phyloP scores from a whole-genome alignment of 2,113 vertebrate genomes.

The Carassius auratus region DNA sequence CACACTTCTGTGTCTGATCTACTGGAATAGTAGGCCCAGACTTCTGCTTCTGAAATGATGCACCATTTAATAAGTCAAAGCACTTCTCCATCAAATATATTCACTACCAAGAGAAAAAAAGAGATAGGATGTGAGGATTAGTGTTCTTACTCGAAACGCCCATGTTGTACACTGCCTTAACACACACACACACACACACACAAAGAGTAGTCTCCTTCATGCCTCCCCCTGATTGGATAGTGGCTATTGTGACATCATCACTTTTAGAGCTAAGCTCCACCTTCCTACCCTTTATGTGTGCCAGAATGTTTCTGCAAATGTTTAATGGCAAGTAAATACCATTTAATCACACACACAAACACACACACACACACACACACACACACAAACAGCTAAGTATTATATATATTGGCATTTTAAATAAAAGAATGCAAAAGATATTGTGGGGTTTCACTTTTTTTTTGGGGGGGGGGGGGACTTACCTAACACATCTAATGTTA shows the following conservation, averaged over 20 bases:
- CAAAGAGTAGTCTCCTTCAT: conserved; percentile 10
- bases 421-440: not conserved
- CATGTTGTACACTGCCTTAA: conserved; percentile 2
- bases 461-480: conserved; percentile 56
- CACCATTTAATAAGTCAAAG: conserved; percentile 55
- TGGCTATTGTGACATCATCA: conserved; percentile 59
- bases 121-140: not conserved
- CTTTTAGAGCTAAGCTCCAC: conserved; percentile 48
- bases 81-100: conserved; percentile 56
- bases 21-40: conserved; percentile 59
- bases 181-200: not conserved
- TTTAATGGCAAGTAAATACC: conserved; percentile 46
- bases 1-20: conserved; percentile 55
- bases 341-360: conserved; percentile 39
- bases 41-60: conserved; percentile 62
- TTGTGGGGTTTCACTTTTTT: conserved; percentile 40
- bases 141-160: conserved; percentile 16
- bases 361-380: conserved; percentile 2
- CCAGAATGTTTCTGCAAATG: conserved; percentile 48
- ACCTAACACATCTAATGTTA: too few species aligned
- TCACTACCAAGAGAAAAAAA: conserved; percentile 9
- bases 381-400: conserved; percentile 46
- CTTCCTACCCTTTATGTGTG: conserved; percentile 47
- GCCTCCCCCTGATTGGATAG: conserved; percentile 55
- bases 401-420: conserved; percentile 20